phyloP scores from a whole-genome alignment of 2,113 vertebrate species.

The Peromyscus californicus region DNA sequence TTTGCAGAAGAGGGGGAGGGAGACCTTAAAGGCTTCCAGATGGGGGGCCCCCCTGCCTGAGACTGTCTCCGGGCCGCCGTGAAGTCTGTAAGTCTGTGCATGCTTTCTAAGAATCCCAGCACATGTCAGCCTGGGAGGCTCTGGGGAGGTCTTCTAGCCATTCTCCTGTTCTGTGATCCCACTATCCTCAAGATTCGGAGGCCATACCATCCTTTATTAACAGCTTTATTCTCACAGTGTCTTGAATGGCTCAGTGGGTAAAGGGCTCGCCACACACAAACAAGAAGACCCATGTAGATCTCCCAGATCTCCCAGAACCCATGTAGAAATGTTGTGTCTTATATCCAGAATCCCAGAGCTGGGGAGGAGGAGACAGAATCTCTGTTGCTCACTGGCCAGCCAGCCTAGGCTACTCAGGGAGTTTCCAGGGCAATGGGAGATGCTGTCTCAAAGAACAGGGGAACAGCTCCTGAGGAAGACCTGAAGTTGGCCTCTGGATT shows the following conservation, averaged over 20 bases:
- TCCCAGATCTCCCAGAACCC: not conserved
- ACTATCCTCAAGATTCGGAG: not conserved
- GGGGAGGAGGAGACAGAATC: not conserved
- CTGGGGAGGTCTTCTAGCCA: slow-evolving; percentile 57
- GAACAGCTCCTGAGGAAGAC: not conserved
- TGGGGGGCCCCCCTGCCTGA: slow-evolving; percentile 73
- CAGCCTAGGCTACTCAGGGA: not conserved
- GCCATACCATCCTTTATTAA: not conserved
- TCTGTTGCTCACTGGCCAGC: not conserved
- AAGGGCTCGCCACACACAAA: not conserved
- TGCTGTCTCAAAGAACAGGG: not conserved
- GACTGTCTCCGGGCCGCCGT: not conserved
- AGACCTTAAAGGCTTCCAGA: slow-evolving; percentile 85
- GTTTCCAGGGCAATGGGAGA: not conserved
- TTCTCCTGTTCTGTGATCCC: slow-evolving; percentile 50
- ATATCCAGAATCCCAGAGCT: not conserved
- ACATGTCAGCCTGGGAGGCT: slow-evolving; percentile 49
- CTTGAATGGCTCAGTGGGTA: not conserved
- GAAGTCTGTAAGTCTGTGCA: slow-evolving; percentile 70
- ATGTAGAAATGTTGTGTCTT: not conserved
- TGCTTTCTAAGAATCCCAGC: slow-evolving; percentile 83
- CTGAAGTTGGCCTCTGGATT: not conserved
- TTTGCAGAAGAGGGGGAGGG: slow-evolving; percentile 81
- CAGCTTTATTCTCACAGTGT: not conserved
- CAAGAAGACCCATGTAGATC: not conserved